Percentiles rank a stretch among this genome's conserved stretches.
Evolutionary conservation across 37 sponge, comb jelly and placozoan genomes (phyloP).

Genomic region (Halichondria panicea): DNA sequence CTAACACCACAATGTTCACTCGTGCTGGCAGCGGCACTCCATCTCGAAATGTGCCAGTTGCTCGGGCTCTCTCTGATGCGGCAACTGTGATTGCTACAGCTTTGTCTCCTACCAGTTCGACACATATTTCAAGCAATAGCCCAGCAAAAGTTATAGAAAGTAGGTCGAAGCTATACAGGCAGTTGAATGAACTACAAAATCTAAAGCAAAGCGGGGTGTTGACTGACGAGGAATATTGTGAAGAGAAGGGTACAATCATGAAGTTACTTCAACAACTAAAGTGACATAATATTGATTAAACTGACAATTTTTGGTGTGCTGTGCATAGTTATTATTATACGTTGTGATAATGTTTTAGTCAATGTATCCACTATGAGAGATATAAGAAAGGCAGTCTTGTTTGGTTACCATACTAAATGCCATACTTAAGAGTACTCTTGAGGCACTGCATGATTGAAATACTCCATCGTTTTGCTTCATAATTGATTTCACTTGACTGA

Average conservation of each 20-base stretch:
- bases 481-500: constrained; percentile 28
- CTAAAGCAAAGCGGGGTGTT: background rate
- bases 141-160: constrained; percentile 16
- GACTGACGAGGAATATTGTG: constrained; percentile 8
- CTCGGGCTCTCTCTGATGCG: constrained; percentile 2
- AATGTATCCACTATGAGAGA: constrained; percentile 18
- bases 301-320: background rate
- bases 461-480: constrained; percentile 22
- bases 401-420: constrained; percentile 24
- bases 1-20: constrained; percentile 8
- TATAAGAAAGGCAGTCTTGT: constrained; percentile 26
- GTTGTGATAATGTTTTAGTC: background rate
- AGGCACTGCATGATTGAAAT: constrained; percentile 22
- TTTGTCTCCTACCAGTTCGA: too few species aligned
- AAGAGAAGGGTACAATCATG: constrained; percentile 26
- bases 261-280: constrained; percentile 15
- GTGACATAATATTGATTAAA: too few species aligned
- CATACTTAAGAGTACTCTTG: constrained; percentile 30
- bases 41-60: background rate
- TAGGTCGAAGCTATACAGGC: constrained; percentile 25
- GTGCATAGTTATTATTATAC: background rate
- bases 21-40: constrained; percentile 6
- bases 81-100: constrained; percentile 13
- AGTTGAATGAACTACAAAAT: constrained; percentile 15
- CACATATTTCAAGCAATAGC: too few species aligned